Base-by-base conservation (phyloP, 2,113 vertebrate genomes). In the Amblyopsis rosae region DNA sequence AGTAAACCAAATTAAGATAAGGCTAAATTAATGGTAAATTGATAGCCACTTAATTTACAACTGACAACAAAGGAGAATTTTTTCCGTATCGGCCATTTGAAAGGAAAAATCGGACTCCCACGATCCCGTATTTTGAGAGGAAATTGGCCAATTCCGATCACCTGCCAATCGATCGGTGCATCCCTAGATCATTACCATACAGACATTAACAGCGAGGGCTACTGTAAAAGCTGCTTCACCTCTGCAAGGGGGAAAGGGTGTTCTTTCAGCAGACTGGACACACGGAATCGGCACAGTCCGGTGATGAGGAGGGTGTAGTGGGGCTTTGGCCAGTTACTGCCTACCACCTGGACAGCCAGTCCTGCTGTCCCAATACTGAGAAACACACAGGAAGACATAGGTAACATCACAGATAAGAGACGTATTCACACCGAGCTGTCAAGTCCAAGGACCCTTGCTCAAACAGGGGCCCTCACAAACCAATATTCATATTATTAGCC, bases 281-380 rank as follows among this genome's bases (percentile, higher is more conserved):
- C 94, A 57, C 94, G 94, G 74, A 99, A 98, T 0, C 96, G 93
- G 84, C 98, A 99, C 7, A 99, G 77, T 47, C 98, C 98, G 0
- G 97, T 98, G 60, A 99, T 93, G 79, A 98, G 93, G 83, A 99
- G 65, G 0, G 95, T 99, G 55, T 96, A 99, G 85, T 98, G 97
- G 0, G 98, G 96, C 79, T 98, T 98, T 0, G 96, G 98, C 97
- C 98, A 99, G 87, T 99, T 99, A 82, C 97, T 99, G 11, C 98
- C 98, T 65, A 98, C 96, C 15, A 99, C 96, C 82, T 99, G 97
- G 45, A 99, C 93, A 0, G 94, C 95, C 64, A 99, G 82, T 0
- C 96, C 97, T 0, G 97, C 98, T 0, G 96, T 98, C 33, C 96
- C 97, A 58, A 97, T 95, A 78, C 98, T 99, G 76, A 59, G 46